Conservation (phyloP, 2,113 vertebrate genomes). For the Nesospiza acunhae region DNA sequence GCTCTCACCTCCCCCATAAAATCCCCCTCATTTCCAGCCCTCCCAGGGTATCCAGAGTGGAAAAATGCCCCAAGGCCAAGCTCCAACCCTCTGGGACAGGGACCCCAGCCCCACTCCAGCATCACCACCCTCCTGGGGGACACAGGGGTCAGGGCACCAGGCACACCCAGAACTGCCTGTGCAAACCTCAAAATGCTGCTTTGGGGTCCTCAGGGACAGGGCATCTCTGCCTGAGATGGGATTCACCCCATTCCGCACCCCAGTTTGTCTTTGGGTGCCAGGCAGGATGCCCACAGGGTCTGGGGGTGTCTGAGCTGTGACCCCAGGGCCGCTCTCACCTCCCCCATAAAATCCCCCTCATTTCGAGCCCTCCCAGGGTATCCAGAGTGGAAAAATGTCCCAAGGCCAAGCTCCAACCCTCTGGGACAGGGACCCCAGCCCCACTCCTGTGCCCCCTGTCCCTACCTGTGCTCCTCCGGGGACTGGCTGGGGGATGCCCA, state of each 20-base stretch:
- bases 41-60: no score
- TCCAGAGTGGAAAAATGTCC: fast-evolving
- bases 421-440: not conserved
- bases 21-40: no score
- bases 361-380: not conserved
- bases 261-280: not conserved
- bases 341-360: not conserved
- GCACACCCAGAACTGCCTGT: fast-evolving
- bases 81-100: no score
- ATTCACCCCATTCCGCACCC: not conserved
- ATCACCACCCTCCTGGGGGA: not conserved
- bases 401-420: not conserved
- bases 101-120: not conserved
- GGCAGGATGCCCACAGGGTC: no score
- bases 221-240: not conserved
- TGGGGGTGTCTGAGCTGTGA: not conserved
- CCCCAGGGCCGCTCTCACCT: not conserved
- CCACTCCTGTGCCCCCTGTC: not conserved
- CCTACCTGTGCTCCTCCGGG: conserved; percentile 86
- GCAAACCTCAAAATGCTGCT: not conserved
- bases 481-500: conserved; percentile 83
- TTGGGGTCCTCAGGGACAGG: not conserved
- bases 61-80: no score
- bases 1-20: no score
- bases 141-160: no score